Evolutionary conservation across 2,797 vertebrate species (phyloP).

Genomic region (Protonibea diacanthus): DNA sequence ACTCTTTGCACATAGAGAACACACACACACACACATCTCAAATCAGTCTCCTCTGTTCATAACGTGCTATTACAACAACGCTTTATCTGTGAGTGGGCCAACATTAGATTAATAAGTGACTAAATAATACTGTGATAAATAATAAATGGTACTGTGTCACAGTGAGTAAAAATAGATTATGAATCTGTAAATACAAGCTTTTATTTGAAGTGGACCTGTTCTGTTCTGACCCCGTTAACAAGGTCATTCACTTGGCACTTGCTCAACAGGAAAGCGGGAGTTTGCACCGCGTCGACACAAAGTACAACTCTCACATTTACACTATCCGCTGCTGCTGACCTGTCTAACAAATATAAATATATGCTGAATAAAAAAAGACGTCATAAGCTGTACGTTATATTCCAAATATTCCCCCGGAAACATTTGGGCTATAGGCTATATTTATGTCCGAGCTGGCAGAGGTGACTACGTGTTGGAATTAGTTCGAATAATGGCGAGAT

Average conservation of each 20-base stretch:
- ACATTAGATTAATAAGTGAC: too few relatives aligned
- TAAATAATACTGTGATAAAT: background rate
- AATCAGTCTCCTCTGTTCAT: too few relatives aligned
- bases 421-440: background rate
- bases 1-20: too few relatives aligned
- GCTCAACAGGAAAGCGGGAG: background rate
- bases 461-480: conserved; percentile 66
- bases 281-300: background rate
- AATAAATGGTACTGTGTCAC: background rate
- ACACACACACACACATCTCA: too few relatives aligned
- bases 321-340: background rate
- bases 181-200: background rate
- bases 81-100: too few relatives aligned
- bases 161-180: background rate
- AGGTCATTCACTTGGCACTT: conserved; percentile 30
- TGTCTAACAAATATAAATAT: background rate
- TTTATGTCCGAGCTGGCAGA: background rate
- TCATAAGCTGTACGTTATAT: too few relatives aligned
- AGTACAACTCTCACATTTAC: background rate
- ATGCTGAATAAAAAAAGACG: too few relatives aligned
- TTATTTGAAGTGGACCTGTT: background rate
- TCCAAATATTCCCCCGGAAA: too few relatives aligned
- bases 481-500: conserved; percentile 67
- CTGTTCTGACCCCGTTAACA: background rate
- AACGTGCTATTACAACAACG: too few relatives aligned